phyloP scores from a whole-genome alignment of 2,797 vertebrate genomes.

The Aselliscus stoliczkanus region DNA sequence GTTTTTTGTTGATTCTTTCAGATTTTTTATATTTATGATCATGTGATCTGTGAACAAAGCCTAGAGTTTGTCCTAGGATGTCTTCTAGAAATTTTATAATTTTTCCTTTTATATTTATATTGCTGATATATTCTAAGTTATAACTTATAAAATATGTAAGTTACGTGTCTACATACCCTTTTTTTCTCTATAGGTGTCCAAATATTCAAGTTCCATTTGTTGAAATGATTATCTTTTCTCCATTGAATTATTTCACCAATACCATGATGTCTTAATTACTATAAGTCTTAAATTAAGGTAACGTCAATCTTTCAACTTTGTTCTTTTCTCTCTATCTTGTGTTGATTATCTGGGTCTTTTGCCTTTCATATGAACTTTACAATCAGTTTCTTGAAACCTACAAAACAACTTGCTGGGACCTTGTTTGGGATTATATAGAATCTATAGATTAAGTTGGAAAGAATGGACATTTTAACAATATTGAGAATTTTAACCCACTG shows the following conservation, averaged over 20 bases:
- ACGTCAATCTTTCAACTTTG: neutral
- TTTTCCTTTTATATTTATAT: neutral
- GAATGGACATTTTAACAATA: neutral
- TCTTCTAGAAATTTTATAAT: neutral
- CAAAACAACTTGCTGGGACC: neutral
- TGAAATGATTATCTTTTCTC: neutral
- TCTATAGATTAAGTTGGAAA: neutral
- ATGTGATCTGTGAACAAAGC: neutral
- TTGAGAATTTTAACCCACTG: neutral
- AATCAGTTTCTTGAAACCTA: neutral
- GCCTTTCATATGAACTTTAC: neutral
- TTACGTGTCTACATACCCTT: neutral
- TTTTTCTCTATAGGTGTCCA: neutral
- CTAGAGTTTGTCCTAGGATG: neutral
- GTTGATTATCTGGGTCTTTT: neutral
- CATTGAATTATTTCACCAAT: neutral
- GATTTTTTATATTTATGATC: neutral
- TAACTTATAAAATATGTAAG: neutral
- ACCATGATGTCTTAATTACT: neutral
- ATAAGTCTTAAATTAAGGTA: neutral
- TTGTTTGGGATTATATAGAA: neutral
- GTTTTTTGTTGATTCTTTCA: neutral
- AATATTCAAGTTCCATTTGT: neutral
- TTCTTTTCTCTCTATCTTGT: neutral
- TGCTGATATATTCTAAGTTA: neutral